A percentile compares a stretch with the other conserved stretches of the same genome.
Evolutionary conservation across 2,888 invertebrate genomes (phyloP).

Genomic region (Ochropleura leucogaster): DNA sequence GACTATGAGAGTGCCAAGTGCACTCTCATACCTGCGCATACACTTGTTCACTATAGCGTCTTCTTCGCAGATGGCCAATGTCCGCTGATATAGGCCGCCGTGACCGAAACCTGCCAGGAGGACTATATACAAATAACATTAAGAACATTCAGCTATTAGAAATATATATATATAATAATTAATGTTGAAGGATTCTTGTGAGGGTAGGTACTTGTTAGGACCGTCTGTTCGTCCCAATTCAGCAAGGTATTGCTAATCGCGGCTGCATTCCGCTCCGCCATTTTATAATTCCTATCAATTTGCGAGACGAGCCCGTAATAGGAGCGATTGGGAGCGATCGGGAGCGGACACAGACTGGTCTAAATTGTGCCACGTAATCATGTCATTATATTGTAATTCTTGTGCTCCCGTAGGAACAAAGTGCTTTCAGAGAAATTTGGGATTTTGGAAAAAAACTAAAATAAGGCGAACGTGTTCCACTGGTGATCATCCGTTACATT

Average conservation of each 20-base stretch:
- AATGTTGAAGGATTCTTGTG: neutral
- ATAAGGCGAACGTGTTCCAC: neutral
- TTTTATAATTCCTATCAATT: slow-evolving; percentile 79
- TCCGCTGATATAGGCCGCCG: too few species aligned
- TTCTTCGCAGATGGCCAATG: too few species aligned
- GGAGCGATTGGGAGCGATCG: slow-evolving; percentile 31
- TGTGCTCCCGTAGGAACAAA: slow-evolving; percentile 10
- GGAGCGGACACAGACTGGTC: slow-evolving; percentile 26
- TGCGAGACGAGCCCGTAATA: slow-evolving; percentile 57
- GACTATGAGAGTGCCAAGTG: too few species aligned
- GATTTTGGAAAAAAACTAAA: slow-evolving; percentile 9
- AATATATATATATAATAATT: neutral
- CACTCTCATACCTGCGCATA: too few species aligned
- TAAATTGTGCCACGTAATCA: slow-evolving; percentile 50
- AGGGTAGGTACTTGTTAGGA: neutral
- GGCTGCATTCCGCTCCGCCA: slow-evolving; percentile 65
- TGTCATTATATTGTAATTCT: slow-evolving; percentile 51
- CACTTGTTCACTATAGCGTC: too few species aligned
- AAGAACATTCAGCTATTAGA: too few species aligned
- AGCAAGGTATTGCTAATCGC: slow-evolving; percentile 49
- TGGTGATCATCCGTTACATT: neutral
- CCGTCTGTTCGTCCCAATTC: neutral
- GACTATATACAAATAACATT: too few species aligned
- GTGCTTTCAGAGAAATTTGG: slow-evolving; percentile 3
- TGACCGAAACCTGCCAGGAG: too few species aligned